These are phyloP conservation scores for Artemia sp. DNA, from an alignment of 2,888 invertebrate genomes.

Conservation along the genomic window DNA sequence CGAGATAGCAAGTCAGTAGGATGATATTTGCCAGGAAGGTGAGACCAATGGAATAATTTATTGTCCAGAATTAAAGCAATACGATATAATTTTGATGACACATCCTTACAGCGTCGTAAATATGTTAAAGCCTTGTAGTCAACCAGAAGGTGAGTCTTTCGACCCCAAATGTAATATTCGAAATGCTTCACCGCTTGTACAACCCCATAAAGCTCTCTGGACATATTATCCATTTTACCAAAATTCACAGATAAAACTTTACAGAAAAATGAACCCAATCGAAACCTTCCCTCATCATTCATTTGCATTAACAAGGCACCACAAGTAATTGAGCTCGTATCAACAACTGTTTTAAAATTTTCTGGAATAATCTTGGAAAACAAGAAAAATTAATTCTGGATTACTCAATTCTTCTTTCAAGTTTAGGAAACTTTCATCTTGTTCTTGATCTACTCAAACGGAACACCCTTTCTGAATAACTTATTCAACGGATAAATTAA, in stretches of 20 bases:
- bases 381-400: background rate
- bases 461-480: background rate
- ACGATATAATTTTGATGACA: background rate
- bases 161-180: constrained; percentile 4
- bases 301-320: too few species aligned
- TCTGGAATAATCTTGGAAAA: background rate
- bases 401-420: background rate
- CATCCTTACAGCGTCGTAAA: background rate
- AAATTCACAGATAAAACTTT: background rate
- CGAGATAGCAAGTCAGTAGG: too few species aligned
- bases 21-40: too few species aligned
- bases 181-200: background rate
- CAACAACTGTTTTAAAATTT: background rate
- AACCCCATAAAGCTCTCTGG: background rate
- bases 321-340: background rate
- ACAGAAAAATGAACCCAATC: too few species aligned
- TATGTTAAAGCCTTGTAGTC: background rate
- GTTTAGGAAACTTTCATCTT: too few species aligned
- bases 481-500: background rate
- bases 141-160: background rate
- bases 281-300: too few species aligned
- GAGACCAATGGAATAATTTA: too few species aligned
- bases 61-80: background rate
- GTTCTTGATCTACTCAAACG: background rate
- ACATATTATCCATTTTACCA: background rate